Base-by-base conservation (phyloP, 2,113 vertebrate genomes). In the Antennarius striatus region DNA sequence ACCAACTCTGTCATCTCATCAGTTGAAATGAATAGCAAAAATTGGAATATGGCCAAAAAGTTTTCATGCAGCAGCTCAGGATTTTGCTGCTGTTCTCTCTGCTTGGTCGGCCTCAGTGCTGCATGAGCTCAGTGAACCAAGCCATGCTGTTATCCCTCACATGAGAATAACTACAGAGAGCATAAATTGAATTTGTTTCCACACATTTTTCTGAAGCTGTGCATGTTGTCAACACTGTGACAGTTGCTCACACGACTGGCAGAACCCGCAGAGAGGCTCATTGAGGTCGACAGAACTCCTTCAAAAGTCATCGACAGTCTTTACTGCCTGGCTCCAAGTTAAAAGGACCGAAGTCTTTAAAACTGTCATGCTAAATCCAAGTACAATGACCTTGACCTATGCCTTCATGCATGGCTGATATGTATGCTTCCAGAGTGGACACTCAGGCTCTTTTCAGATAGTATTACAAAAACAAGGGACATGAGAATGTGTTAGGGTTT, bases 101-200 rank as follows among this genome's bases (percentile, higher is more conserved):
- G 65, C 63, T 56, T 40, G 53, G 56, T 75, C 80, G 57, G 28
- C 36, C 68, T 74, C 65, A 46, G 52, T 61, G 80, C 68, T 81
- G 84, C 77, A 77, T 57, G 82, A 79, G 72, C 74, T 75, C 11
- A 58, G 68, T 6, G 54, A 66, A 68, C 74, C 80, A 58, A 68
- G 63, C 69, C 10, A 48, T 56, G 12, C 36, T 61, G 77, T 58
- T 51, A 63, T 67, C 39, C 39, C 39, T 6, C 39, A 82, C 76
- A 85, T 88, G 83, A 84, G 79, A 61, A 87, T 78, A 67, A 71
- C 73, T 72, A 63, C 63, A 63, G 22, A 74, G 71, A 7, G 73
- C 78, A 84, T 57, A 63, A 78, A 82, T 81, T 77, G 49, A 86
- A 85, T 77, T 81, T 82, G 76, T 84, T 81, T 77, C 67, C 53